Base-by-base conservation (phyloP, 2,113 vertebrate genomes). In the Pygathrix nemaeus region DNA sequence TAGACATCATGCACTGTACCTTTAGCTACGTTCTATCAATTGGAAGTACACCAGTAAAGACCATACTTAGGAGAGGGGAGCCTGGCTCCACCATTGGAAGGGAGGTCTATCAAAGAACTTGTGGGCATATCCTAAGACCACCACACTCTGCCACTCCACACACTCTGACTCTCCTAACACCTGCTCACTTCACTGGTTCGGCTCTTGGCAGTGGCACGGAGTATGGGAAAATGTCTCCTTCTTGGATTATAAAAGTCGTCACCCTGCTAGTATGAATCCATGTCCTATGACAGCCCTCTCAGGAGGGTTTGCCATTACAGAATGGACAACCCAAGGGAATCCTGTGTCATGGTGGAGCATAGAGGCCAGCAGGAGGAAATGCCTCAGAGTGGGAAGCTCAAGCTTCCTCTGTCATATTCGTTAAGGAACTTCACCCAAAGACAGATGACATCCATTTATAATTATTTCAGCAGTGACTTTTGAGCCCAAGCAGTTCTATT, bases 81-180 rank as follows among this genome's bases (percentile, higher is more conserved):
- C 4, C 12, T 4, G 1, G 21, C 8, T 38, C 23, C 16, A 4
- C 72, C 9, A 1, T 5, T 4, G 8, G 72, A 45, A 80, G 45
- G 48, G 27, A 68, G 10, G 20, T 10, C 40, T 10, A 4, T 21
- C 10, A 43, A 30, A 23, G 52, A 79, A n/a, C 45, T 11, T 38
- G 52, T 3, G 3, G 48, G 35, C 45, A 2, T 57, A 9, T 43
- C 43, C 52, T 32, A 23, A 66, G 8, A 30, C 27, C 35, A 38
- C 8, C 2, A 0, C 11, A 0, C 0, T 17, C 55, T 30, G 30
- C 75, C 32, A 3, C 50, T 45, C 10, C 0, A 5, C 16, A 2
- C 0, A 1, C 21, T 0, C 27, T 55, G 38, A 17, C 9, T 85
- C 64, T 78, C 52, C 43, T 8, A 20, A n/a, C 3, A 8, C 52